phyloP scores from a whole-genome alignment of 64 coral and sea anemone species.

The Platygyra sinensis region DNA sequence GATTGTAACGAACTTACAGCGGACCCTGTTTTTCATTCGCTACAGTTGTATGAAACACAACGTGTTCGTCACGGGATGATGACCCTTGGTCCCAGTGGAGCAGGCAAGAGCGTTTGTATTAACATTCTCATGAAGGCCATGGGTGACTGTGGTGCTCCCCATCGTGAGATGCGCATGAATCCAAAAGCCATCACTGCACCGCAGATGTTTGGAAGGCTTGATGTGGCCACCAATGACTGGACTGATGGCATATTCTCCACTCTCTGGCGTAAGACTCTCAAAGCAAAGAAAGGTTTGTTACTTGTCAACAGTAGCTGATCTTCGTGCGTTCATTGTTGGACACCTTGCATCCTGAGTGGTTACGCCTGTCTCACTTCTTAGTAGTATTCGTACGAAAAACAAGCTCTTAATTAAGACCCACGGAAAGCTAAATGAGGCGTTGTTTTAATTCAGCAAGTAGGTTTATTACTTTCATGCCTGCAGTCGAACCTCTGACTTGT shows the following conservation, averaged over 20 bases:
- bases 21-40: background rate
- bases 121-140: conserved; percentile 92
- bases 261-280: conserved; percentile 82
- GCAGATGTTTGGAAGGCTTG: conserved; percentile 89
- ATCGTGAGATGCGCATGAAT: conserved; percentile 95
- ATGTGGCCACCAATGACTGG: conserved; percentile 93
- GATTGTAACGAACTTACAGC: background rate
- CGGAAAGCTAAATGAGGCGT: no score
- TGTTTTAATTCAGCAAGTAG: no score
- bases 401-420: no score
- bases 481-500: no score
- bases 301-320: no score
- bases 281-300: conserved; percentile 86
- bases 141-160: conserved; percentile 93
- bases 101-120: conserved; percentile 85
- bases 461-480: no score
- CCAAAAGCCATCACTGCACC: conserved; percentile 94
- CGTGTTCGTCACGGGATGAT: conserved; percentile 98
- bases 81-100: conserved; percentile 86
- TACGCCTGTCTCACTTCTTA: no score
- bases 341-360: no score
- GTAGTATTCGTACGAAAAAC: no score
- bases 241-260: conserved; percentile 89
- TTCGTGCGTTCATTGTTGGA: background rate
- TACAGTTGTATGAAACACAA: conserved; percentile 85